Evolutionary conservation across 2,113 vertebrate species (phyloP).

Genomic region (Plotosus lineatus): DNA sequence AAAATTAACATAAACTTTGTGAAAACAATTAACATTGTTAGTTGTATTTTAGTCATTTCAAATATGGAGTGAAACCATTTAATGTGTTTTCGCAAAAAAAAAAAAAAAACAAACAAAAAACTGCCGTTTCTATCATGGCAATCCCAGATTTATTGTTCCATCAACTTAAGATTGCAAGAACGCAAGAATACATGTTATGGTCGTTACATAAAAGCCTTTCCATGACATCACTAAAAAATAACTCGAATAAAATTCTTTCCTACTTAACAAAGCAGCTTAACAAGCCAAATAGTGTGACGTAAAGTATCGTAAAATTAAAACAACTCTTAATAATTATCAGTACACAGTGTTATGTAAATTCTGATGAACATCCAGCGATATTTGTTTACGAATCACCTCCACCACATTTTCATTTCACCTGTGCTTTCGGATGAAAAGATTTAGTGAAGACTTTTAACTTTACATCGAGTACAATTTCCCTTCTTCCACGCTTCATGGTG

Average conservation of each 20-base stretch:
- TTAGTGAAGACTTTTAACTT: constrained; percentile 31
- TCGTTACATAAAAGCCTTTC: background rate
- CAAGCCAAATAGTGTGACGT: background rate
- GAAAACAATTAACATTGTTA: background rate
- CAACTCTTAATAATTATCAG: background rate
- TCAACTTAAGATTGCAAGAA: no score
- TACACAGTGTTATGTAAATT: background rate
- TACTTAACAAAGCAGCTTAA: background rate
- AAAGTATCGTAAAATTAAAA: background rate
- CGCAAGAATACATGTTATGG: background rate
- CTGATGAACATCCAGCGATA: background rate
- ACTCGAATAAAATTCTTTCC: background rate
- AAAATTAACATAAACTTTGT: background rate
- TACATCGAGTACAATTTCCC: constrained; percentile 27
- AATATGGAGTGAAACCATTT: background rate
- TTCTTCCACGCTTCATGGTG: constrained; percentile 49
- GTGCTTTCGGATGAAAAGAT: constrained; percentile 11
- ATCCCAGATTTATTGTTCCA: background rate
- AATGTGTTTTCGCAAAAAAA: background rate
- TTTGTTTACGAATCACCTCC: background rate
- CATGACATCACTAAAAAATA: background rate
- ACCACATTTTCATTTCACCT: background rate
- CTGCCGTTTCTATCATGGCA: background rate
- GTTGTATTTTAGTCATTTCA: background rate
- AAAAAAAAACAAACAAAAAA: no score